Conservation (phyloP, 1,140 invertebrate species). For the Chlorops oryzae region DNA sequence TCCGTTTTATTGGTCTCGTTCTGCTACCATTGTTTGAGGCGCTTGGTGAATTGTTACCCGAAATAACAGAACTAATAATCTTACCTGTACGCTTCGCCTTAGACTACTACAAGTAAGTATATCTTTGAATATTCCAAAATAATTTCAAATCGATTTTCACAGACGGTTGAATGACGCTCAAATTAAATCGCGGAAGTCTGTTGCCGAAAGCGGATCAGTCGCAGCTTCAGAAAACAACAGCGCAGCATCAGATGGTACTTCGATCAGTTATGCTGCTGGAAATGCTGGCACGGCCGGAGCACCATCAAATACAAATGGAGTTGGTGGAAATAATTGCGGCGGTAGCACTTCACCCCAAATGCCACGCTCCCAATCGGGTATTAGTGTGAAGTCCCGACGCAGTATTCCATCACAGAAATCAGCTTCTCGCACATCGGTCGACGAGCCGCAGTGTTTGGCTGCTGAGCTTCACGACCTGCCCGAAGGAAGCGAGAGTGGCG, state of each 20-base stretch:
- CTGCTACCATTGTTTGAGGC: slow-evolving; percentile 74
- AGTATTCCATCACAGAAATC: slow-evolving; percentile 47
- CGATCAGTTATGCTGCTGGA: not conserved
- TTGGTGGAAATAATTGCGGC: slow-evolving; percentile 16
- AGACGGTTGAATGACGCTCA: slow-evolving; percentile 45
- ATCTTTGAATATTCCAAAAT: too few species aligned
- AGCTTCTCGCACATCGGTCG: slow-evolving; percentile 54
- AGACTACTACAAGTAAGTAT: slow-evolving; percentile 51
- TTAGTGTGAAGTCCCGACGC: slow-evolving; percentile 45
- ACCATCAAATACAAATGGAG: slow-evolving; percentile 3
- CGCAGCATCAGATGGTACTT: slow-evolving; percentile 29
- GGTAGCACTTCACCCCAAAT: slow-evolving; percentile 41
- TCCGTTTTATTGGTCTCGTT: slow-evolving; percentile 79
- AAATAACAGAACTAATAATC: slow-evolving; percentile 55
- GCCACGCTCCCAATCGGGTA: slow-evolving; percentile 49
- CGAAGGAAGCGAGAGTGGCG: slow-evolving; percentile 59
- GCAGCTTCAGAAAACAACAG: slow-evolving; percentile 51
- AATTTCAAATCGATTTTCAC: not conserved
- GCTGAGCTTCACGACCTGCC: slow-evolving; percentile 53
- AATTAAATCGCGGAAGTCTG: slow-evolving; percentile 41
- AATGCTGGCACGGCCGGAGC: slow-evolving; percentile 4
- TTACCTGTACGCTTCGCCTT: slow-evolving; percentile 56
- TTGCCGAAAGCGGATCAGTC: slow-evolving; percentile 57
- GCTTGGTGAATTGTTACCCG: slow-evolving; percentile 63
- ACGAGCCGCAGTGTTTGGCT: slow-evolving; percentile 50